Percentiles rank a stretch among this genome's conserved stretches.
Evolutionary conservation across 92 coral and sea anemone species (phyloP).

Genomic region (Meandrina meandrites): DNA sequence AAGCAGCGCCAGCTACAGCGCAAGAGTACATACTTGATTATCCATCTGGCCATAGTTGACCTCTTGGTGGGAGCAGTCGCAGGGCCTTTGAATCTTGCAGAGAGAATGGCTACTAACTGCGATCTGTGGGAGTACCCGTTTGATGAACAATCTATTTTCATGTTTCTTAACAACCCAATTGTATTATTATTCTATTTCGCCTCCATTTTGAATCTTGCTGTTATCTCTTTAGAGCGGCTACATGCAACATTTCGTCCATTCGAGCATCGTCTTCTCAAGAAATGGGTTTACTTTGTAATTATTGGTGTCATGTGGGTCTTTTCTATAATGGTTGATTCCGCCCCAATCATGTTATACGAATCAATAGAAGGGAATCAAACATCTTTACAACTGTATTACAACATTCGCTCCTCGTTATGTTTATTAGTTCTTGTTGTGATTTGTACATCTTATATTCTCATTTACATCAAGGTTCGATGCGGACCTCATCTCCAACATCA

Average conservation of each 20-base stretch:
- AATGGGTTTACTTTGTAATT: background rate
- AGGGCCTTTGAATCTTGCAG: background rate
- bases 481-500: no score
- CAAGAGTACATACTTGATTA: background rate
- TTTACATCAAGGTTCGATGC: no score
- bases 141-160: background rate
- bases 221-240: background rate
- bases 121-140: background rate
- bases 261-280: background rate
- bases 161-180: background rate
- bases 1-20: slow-evolving; percentile 5
- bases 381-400: no score
- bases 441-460: no score
- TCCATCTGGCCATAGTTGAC: background rate
- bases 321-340: background rate
- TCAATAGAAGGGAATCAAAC: background rate
- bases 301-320: background rate
- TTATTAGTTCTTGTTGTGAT: no score
- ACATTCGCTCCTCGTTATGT: no score
- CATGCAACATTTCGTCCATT: background rate
- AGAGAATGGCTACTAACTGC: background rate
- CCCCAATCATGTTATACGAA: background rate
- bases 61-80: background rate
- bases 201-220: background rate
- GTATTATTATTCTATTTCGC: background rate